Conservation (phyloP, 2,888 invertebrate genomes). For the Lampropteryx suffumata region DNA sequence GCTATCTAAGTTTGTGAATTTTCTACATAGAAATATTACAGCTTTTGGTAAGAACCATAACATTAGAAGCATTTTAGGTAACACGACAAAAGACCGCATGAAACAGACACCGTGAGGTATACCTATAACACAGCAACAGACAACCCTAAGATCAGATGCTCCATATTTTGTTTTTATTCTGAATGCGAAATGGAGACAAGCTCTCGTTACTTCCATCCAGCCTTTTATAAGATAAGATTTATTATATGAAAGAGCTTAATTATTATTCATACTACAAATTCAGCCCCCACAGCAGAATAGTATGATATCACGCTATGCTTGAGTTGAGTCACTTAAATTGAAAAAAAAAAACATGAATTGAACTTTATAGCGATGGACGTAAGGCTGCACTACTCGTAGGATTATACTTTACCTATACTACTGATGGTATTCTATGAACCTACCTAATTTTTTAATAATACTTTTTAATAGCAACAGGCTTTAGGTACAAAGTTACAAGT, state of each 20-base stretch:
- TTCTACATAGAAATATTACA: too few species aligned
- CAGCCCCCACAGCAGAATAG: slow-evolving; percentile 52
- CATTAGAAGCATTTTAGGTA: too few species aligned
- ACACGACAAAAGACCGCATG: too few species aligned
- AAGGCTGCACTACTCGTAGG: too few species aligned
- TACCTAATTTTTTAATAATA: too few species aligned
- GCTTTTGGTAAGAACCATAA: too few species aligned
- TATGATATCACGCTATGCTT: background rate
- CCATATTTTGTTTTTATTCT: slow-evolving; percentile 37
- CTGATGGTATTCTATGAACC: too few species aligned
- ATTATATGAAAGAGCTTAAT: slow-evolving; percentile 45
- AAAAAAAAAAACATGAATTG: background rate
- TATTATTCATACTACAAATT: slow-evolving; percentile 46
- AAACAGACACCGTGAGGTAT: too few species aligned
- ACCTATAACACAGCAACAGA: background rate
- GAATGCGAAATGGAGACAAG: slow-evolving; percentile 47
- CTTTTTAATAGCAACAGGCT: too few species aligned
- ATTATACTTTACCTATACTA: too few species aligned
- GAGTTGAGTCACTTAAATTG: background rate
- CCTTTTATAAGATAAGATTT: slow-evolving; percentile 62
- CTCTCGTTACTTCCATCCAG: slow-evolving; percentile 32
- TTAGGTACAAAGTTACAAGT: too few species aligned
- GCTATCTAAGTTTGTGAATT: too few species aligned
- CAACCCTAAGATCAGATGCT: slow-evolving; percentile 16
- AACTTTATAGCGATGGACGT: background rate